phyloP scores from a whole-genome alignment of 2,113 vertebrate species.

The Myrmophylax atrothorax region DNA sequence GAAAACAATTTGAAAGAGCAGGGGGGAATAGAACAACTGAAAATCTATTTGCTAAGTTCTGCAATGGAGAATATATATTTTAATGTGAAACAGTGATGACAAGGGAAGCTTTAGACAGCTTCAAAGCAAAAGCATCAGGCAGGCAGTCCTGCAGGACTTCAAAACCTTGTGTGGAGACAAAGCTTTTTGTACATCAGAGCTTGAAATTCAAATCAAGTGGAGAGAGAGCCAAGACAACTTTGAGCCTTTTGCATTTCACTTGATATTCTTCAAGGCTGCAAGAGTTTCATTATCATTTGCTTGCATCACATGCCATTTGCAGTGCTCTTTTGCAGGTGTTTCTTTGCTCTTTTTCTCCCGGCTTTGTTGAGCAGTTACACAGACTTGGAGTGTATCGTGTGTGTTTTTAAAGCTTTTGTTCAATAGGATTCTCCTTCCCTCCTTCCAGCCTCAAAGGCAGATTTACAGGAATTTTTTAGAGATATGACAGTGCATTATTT shows the following conservation, averaged over 20 bases:
- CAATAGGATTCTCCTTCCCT: constrained; percentile 47
- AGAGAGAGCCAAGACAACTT: not conserved
- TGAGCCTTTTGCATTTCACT: not conserved
- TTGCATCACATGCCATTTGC: not conserved
- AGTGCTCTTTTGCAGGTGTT: not conserved
- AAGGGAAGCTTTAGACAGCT: constrained; percentile 5
- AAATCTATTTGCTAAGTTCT: constrained; percentile 16
- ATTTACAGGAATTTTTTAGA: constrained; percentile 64
- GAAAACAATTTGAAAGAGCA: not conserved
- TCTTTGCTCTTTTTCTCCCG: not conserved
- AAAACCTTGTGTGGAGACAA: constrained; percentile 19
- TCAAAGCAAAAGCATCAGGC: constrained; percentile 32
- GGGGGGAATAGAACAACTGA: not conserved
- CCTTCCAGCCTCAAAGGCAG: constrained; percentile 30
- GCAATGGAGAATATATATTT: not conserved
- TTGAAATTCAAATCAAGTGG: constrained; percentile 15
- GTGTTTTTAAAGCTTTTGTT: constrained; percentile 30
- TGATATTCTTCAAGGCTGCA: not conserved
- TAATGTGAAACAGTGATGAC: constrained; percentile 13
- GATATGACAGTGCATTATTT: constrained; percentile 61
- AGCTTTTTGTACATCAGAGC: constrained; percentile 26
- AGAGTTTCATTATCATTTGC: not conserved
- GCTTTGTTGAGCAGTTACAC: not conserved
- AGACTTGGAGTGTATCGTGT: not conserved
- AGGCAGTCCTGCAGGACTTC: constrained; percentile 34